phyloP scores from a whole-genome alignment of 2,888 invertebrate species.

The Epistrophe grossulariae region DNA sequence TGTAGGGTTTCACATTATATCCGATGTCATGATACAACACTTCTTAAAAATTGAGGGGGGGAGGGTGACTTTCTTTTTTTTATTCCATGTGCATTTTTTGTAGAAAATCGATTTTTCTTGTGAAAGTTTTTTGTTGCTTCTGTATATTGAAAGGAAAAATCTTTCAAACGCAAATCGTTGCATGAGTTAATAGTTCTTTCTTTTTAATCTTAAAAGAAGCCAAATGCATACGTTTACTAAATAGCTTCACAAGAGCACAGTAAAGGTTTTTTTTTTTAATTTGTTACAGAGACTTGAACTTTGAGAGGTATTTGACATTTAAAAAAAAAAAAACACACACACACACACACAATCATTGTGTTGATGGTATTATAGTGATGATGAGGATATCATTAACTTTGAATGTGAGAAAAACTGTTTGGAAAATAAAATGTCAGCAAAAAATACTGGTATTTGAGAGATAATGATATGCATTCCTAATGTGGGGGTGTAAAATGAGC shows the following conservation, averaged over 20 bases:
- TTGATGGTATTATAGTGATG: neutral
- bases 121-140: constrained; percentile 8
- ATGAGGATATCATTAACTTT: constrained; percentile 16
- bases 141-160: neutral
- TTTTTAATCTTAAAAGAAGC: constrained; percentile 58
- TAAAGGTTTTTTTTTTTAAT: constrained; percentile 11
- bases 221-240: constrained; percentile 32
- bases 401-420: constrained; percentile 2
- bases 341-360: neutral
- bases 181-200: constrained; percentile 46
- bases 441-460: neutral
- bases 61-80: constrained; percentile 13
- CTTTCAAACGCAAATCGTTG: constrained; percentile 29
- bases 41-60: neutral
- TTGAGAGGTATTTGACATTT: constrained; percentile 49
- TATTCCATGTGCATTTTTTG: constrained; percentile 7
- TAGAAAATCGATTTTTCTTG: constrained; percentile 66
- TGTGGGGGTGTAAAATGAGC: neutral
- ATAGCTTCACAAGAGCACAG: constrained; percentile 12
- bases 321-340: neutral
- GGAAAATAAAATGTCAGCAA: neutral
- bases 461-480: neutral
- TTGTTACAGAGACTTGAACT: constrained; percentile 26
- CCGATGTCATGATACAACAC: neutral
- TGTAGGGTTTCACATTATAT: constrained; percentile 65